Evolutionary conservation across 2,797 vertebrate genomes (phyloP), one percentile per base, ranked within the genome.

Genomic region (Melanotaenia parkinsoni): DNA sequence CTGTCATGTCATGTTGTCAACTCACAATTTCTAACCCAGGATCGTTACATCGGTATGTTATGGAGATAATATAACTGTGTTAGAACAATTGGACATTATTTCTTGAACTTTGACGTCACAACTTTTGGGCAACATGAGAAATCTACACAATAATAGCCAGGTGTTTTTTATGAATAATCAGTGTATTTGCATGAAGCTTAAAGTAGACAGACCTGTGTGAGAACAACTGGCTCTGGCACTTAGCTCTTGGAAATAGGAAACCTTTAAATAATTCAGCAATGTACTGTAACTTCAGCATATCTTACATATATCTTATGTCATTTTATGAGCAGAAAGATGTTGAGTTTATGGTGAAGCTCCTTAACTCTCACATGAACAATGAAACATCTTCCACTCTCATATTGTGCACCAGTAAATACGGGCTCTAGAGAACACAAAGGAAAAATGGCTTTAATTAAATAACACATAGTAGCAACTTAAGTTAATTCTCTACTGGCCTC

Each of bases 371-470:
- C 4, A 58, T 20, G 28, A 7, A 50, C 26, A 58, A 33, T 22
- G 2, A 47, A 47, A 35, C 20, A 50, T 22, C 47, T 50, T 47
- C 7, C 1, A 50, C 18, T 43, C 35, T 57, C 11, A 9, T 30
- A 54, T 32, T 32, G 45, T 0, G 0, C 14, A 22, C n/a, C 11
- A 57, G 32, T 57, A 38, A 26, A 32, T 67, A 62, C 13, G 18
- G 76, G 54, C 69, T 78, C 57, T 24, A 1, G 22, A 24, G 43
- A 45, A 7, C 43, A 45, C 18, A 45, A 1, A 43, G 45, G 11
- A 11, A 54, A 56, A n/a, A 51, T 24, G 4, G 8, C 9, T 35
- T n/a, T n/a, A 32, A 45, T 50, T n/a, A 58, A 28, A 35, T 37
- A 54, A 24, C 20, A 64, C 30, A 33, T 53, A n/a, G 54, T 28